phyloP scores from a whole-genome alignment of 2,888 invertebrate genomes.

The Ferdinandea cuprea region DNA sequence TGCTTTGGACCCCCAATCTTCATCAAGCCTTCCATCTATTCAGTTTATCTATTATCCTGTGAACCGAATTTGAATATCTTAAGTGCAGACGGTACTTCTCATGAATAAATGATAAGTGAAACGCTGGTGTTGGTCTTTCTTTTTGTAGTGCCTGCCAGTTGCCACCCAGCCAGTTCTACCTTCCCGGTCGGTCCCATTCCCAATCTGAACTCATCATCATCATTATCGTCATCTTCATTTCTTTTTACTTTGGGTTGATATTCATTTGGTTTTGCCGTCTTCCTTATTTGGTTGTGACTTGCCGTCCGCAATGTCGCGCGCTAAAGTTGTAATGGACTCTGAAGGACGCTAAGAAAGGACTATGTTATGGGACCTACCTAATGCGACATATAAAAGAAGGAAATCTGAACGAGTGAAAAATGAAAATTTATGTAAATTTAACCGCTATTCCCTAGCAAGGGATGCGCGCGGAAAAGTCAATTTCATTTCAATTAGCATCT shows the following conservation, averaged over 20 bases:
- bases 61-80: slow-evolving; percentile 74
- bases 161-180: slow-evolving; percentile 8
- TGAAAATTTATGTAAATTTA: slow-evolving; percentile 62
- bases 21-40: slow-evolving; percentile 64
- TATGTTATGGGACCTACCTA: slow-evolving; percentile 17
- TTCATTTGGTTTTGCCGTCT: slow-evolving; percentile 55
- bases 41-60: slow-evolving; percentile 73
- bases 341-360: slow-evolving; percentile 58
- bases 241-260: slow-evolving; percentile 61
- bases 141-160: slow-evolving; percentile 14
- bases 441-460: slow-evolving; percentile 21
- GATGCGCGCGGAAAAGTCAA: slow-evolving; percentile 54
- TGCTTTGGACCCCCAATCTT: slow-evolving; percentile 33
- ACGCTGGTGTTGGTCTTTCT: slow-evolving; percentile 50
- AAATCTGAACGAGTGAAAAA: slow-evolving; percentile 40
- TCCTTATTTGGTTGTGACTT: slow-evolving; percentile 51
- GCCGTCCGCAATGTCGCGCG: slow-evolving; percentile 25
- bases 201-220: too few relatives aligned
- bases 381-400: slow-evolving; percentile 42
- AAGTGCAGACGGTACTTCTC: slow-evolving; percentile 75
- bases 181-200: too few relatives aligned
- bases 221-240: slow-evolving; percentile 31
- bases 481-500: slow-evolving; percentile 65
- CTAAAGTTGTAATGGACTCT: slow-evolving; percentile 68
- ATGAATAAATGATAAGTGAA: slow-evolving; percentile 74